These are phyloP conservation scores for Chouioia cunea DNA, from an alignment of 2,888 invertebrate genomes.

Conservation along the genomic window DNA sequence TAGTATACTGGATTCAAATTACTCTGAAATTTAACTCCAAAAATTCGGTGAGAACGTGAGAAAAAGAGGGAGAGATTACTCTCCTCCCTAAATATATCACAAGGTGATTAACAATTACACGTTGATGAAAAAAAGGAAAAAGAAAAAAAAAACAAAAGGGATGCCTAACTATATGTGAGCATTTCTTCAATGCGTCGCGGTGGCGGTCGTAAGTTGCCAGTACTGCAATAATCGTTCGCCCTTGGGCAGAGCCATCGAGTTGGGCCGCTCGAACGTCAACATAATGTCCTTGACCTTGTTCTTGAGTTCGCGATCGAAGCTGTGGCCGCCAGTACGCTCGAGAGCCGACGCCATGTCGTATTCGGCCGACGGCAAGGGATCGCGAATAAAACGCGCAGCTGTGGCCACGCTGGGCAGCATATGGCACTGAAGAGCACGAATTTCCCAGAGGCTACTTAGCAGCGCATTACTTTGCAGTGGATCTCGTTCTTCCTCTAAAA, in stretches of 20 bases:
- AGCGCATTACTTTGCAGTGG: slow-evolving; percentile 85
- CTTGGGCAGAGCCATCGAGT: slow-evolving; percentile 73
- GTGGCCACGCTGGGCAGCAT: slow-evolving; percentile 79
- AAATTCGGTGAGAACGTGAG: too few species aligned
- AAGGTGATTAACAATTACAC: too few species aligned
- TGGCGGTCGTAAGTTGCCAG: slow-evolving; percentile 70
- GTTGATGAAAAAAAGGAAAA: too few species aligned
- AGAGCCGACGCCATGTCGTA: slow-evolving; percentile 78
- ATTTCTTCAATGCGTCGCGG: too few species aligned
- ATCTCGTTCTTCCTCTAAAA: slow-evolving; percentile 84
- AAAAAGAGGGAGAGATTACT: too few species aligned
- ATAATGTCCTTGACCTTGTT: slow-evolving; percentile 82
- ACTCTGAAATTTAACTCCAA: too few species aligned
- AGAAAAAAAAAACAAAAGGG: too few species aligned
- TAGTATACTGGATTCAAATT: too few species aligned
- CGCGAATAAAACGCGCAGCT: slow-evolving; percentile 80
- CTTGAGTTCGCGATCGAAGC: slow-evolving; percentile 84
- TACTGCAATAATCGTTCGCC: slow-evolving; percentile 78
- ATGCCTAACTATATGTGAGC: too few species aligned
- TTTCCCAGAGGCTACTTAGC: slow-evolving; percentile 94
- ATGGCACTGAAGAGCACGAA: slow-evolving; percentile 82
- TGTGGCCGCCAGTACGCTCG: slow-evolving; percentile 77
- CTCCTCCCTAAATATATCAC: too few species aligned
- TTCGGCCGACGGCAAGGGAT: slow-evolving; percentile 77
- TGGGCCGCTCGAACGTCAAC: slow-evolving; percentile 81